Evolutionary conservation across 2,113 vertebrate species (phyloP).

Genomic region (Thalassarche chlororhynchos): DNA sequence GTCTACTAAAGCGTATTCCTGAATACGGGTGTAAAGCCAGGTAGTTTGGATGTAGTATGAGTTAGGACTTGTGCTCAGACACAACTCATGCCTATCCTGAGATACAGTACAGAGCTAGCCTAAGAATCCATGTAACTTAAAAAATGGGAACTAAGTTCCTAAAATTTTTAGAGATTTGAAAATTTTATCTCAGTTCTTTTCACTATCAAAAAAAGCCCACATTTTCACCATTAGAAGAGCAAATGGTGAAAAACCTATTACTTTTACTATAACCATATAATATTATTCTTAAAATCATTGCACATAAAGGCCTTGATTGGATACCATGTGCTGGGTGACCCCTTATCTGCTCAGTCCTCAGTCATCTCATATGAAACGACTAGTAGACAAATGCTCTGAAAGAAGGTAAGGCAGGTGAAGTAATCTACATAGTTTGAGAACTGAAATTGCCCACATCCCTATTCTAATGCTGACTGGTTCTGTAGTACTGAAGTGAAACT

Average conservation of each 20-base stretch:
- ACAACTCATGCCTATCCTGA: background rate
- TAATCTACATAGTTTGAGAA: background rate
- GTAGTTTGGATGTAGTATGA: background rate
- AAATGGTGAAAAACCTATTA: background rate
- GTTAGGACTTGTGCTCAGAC: background rate
- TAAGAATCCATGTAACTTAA: background rate
- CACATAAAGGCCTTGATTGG: background rate
- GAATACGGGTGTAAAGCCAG: background rate
- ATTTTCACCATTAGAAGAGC: background rate
- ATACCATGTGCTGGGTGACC: background rate
- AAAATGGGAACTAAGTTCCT: background rate
- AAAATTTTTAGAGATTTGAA: background rate
- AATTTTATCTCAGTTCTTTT: background rate
- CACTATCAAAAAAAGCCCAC: fast-evolving
- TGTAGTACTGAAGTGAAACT: background rate
- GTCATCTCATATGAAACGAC: background rate
- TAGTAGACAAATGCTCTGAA: background rate
- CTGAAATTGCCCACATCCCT: background rate
- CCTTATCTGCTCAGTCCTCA: background rate
- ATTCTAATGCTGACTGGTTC: background rate
- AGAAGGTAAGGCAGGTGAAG: background rate
- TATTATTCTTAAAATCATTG: background rate
- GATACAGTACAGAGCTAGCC: background rate
- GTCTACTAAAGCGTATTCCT: background rate
- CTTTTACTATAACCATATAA: background rate